Evolutionary conservation across 2,113 vertebrate species (phyloP), one percentile per base, ranked within the genome.

Genomic region (Alethe diademata): DNA sequence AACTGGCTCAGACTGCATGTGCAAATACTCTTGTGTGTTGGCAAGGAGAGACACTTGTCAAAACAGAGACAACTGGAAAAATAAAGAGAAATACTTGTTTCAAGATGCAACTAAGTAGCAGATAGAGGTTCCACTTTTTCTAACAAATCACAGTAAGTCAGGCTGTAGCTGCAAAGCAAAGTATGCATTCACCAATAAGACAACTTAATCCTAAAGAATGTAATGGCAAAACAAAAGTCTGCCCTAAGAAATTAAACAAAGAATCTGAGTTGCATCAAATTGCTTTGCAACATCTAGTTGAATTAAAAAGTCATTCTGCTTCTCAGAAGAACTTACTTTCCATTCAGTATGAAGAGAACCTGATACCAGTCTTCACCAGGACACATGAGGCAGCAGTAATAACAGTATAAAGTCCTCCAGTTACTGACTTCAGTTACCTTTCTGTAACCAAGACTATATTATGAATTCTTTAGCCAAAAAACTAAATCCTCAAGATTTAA

Each of bases 401-500:
- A 89, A 64, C 60, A 86, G 13, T 33, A 73, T 70, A 42, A 94
- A 90, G n/a, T 78, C 76, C 76, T 85, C 57, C 69, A 82, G 80
- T 78, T 40, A 86, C 64, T 43, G 47, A 45, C n/a, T 58, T 91
- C 57, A 53, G 62, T 84, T 84, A 66, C 38, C 29, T 47, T 78
- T 81, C 48, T 71, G 61, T 74, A 91, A 87, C 40, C 58, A 76
- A 48, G 51, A 67, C 24, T 66, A 48, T 76, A 31, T 38, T 42
- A 48, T 70, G 93, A 80, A 56, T 54, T 96, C 40, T 74, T 94
- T 47, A 90, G 64, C 40, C 51, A 66, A 75, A 88, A 93, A 82
- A 92, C 61, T 86, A 95, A 88, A 94, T 83, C 42, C 45, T 94
- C 38, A 54, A 80, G 58, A 76, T 88, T 54, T 82, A 86, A 86